phyloP scores from a whole-genome alignment of 1,140 invertebrate species.

The Calycopis cecrops region DNA sequence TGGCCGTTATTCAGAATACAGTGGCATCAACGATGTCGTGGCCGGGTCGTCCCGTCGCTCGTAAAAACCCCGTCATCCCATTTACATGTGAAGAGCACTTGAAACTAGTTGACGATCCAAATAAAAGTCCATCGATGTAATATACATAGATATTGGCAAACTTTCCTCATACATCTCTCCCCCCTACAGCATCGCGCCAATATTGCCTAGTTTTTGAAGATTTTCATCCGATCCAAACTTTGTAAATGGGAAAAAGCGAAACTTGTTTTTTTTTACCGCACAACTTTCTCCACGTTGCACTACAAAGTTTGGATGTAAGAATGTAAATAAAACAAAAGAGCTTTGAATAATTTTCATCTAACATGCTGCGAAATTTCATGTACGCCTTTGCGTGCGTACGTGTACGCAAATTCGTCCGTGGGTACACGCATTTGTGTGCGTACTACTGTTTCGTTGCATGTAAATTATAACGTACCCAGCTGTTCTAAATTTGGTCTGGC shows the following conservation, averaged over 20 bases:
- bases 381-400: neutral
- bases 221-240: conserved; percentile 12
- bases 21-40: neutral
- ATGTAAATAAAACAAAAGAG: neutral
- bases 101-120: conserved; percentile 30
- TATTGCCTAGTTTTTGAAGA: conserved; percentile 15
- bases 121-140: conserved; percentile 36
- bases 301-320: neutral
- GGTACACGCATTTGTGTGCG: conserved; percentile 1
- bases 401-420: neutral
- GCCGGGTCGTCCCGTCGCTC: neutral
- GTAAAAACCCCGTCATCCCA: conserved; percentile 22
- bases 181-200: conserved; percentile 2
- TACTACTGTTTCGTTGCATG: neutral
- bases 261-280: neutral
- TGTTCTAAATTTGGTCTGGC: conserved; percentile 23
- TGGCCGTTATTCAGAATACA: no score
- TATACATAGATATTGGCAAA: conserved; percentile 40
- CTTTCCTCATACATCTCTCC: conserved; percentile 36
- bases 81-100: conserved; percentile 32
- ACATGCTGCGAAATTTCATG: neutral
- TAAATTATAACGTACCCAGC: conserved; percentile 20
- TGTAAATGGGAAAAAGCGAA: conserved; percentile 7
- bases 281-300: neutral
- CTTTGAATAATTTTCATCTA: neutral